These are phyloP conservation scores for Tachuris rubrigastra DNA, from an alignment of 2,113 vertebrate species.

Conservation along the genomic window DNA sequence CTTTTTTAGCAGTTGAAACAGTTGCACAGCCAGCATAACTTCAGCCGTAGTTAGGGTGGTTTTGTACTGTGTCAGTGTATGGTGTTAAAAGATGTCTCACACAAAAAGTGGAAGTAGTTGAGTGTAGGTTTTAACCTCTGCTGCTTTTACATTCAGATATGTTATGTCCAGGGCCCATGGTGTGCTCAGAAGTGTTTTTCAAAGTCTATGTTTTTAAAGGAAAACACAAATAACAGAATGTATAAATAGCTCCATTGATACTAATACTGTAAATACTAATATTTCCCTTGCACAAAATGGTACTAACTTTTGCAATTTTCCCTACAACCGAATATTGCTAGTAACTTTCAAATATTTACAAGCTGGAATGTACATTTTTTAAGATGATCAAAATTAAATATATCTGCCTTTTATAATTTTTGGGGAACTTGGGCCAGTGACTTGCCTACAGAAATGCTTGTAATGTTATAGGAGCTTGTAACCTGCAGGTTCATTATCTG, in stretches of 20 bases:
- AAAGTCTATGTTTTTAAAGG: neutral
- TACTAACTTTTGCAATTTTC: neutral
- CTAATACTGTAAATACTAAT: neutral
- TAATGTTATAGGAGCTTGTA: neutral
- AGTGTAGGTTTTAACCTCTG: neutral
- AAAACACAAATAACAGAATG: neutral
- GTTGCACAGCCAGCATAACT: neutral
- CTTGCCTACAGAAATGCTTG: neutral
- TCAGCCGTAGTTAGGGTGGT: neutral
- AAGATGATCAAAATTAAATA: neutral
- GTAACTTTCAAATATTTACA: neutral
- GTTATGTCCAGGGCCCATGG: neutral
- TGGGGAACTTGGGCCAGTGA: neutral
- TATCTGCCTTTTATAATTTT: neutral
- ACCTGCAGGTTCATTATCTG: neutral
- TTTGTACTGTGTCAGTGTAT: neutral
- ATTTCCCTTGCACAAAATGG: neutral
- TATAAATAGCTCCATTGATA: neutral
- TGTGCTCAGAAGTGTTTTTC: neutral
- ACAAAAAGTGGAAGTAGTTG: neutral
- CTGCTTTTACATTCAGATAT: neutral
- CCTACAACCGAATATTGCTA: neutral
- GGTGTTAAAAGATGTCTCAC: neutral
- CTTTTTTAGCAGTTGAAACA: neutral
- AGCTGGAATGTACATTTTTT: neutral